Conservation (phyloP, 1,140 invertebrate genomes). For the Nautilus pompilius region DNA sequence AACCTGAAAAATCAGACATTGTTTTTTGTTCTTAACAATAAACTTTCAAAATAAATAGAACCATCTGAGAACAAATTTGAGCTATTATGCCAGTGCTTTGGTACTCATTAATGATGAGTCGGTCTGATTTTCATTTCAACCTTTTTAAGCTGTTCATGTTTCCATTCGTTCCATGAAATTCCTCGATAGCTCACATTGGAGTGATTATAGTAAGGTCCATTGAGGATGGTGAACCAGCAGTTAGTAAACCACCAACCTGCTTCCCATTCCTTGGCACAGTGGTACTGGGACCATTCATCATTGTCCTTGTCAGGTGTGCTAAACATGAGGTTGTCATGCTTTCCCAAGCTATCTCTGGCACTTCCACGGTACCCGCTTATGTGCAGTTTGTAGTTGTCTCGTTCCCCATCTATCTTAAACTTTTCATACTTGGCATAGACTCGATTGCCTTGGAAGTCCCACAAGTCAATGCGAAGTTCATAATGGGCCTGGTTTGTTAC, state of each 20-base stretch:
- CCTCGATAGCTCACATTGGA: constrained; percentile 76
- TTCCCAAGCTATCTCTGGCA: constrained; percentile 63
- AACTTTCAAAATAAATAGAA: too few relatives aligned
- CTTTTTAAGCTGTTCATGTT: constrained; percentile 73
- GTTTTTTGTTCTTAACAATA: too few relatives aligned
- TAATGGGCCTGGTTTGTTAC: constrained; percentile 58
- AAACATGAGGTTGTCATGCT: constrained; percentile 70
- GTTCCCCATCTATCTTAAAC: constrained; percentile 69
- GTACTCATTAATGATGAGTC: too few relatives aligned
- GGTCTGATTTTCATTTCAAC: constrained; percentile 77
- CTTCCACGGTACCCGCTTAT: constrained; percentile 60
- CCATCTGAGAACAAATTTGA: too few relatives aligned
- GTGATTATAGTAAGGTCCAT: constrained; percentile 81
- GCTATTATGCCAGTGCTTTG: too few relatives aligned
- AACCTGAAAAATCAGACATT: too few relatives aligned
- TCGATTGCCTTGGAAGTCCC: constrained; percentile 62
- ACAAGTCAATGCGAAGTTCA: constrained; percentile 66
- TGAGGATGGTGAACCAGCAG: constrained; percentile 90
- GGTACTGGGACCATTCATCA: constrained; percentile 67
- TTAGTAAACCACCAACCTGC: constrained; percentile 64
- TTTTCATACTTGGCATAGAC: constrained; percentile 66
- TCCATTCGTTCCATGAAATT: constrained; percentile 77
- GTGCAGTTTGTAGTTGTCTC: constrained; percentile 66
- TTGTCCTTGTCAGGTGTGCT: constrained; percentile 72
- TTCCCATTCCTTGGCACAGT: constrained; percentile 63